These are phyloP conservation scores for Rhynchotus rufescens DNA, from an alignment of 2,797 vertebrate genomes.

Conservation along the genomic window DNA sequence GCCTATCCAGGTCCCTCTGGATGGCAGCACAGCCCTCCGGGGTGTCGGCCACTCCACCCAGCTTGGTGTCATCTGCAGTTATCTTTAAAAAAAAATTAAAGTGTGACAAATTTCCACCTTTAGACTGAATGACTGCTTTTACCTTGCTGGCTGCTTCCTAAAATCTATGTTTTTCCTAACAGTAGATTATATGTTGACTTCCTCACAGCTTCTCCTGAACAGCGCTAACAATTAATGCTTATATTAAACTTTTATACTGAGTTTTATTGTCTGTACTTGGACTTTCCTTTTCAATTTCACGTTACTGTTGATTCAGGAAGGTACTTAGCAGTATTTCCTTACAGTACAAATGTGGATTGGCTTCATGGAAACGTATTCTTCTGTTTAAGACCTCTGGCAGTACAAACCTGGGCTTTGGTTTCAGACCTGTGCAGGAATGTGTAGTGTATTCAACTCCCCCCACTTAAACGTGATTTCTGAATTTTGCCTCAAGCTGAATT, in stretches of 20 bases:
- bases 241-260: neutral
- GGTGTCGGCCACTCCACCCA: no score
- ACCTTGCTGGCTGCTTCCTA: neutral
- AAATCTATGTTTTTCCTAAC: neutral
- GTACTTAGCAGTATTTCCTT: neutral
- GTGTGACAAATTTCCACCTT: neutral
- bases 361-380: neutral
- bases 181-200: neutral
- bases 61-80: no score
- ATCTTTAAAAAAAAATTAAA: neutral
- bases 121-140: neutral
- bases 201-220: neutral
- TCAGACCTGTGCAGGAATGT: neutral
- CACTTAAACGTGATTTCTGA: neutral
- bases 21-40: no score
- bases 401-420: neutral
- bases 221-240: neutral
- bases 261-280: neutral
- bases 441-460: neutral
- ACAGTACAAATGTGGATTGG: neutral
- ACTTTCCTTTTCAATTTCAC: neutral
- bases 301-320: neutral
- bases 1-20: no score
- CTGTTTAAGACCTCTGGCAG: neutral
- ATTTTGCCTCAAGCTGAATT: slow-evolving; percentile 5